These are phyloP conservation scores for Myopa tessellatipennis DNA, from an alignment of 2,888 invertebrate species.

Conservation along the genomic window DNA sequence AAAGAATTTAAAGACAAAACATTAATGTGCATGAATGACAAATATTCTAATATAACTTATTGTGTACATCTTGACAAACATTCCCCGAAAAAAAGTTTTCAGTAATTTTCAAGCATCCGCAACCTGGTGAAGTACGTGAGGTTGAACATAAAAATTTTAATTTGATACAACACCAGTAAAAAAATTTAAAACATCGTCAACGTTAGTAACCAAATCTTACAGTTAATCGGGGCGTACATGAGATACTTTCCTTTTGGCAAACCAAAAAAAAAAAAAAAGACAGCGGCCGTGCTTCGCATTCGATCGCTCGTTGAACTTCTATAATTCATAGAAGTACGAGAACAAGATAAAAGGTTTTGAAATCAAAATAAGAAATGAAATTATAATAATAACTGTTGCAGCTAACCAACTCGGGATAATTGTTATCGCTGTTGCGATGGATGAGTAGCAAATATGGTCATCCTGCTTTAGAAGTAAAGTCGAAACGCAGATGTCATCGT, in stretches of 20 bases:
- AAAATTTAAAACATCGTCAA: constrained; percentile 25
- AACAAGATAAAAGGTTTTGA: background rate
- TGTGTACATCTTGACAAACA: background rate
- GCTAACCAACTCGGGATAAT: background rate
- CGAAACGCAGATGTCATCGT: constrained; percentile 16
- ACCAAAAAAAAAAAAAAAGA: background rate
- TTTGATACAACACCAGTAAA: background rate
- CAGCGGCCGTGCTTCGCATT: constrained; percentile 9
- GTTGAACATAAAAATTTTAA: background rate
- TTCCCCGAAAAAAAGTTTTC: constrained; percentile 37
- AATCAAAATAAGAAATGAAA: background rate
- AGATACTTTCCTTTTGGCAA: too few relatives aligned
- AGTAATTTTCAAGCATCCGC: constrained; percentile 1
- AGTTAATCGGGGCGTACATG: background rate
- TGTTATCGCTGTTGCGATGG: constrained; percentile 18
- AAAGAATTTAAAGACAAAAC: constrained; percentile 29
- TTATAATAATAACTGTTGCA: background rate
- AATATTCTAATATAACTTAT: background rate
- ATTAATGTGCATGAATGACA: constrained; percentile 26
- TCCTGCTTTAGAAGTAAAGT: constrained; percentile 8
- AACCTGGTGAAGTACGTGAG: constrained; percentile 23
- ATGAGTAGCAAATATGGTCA: constrained; percentile 18
- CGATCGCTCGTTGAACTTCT: constrained; percentile 18
- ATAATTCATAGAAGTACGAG: background rate
- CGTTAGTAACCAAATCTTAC: constrained; percentile 7